Conservation (phyloP, 1,140 invertebrate species). For the Papilio polyxenes region DNA sequence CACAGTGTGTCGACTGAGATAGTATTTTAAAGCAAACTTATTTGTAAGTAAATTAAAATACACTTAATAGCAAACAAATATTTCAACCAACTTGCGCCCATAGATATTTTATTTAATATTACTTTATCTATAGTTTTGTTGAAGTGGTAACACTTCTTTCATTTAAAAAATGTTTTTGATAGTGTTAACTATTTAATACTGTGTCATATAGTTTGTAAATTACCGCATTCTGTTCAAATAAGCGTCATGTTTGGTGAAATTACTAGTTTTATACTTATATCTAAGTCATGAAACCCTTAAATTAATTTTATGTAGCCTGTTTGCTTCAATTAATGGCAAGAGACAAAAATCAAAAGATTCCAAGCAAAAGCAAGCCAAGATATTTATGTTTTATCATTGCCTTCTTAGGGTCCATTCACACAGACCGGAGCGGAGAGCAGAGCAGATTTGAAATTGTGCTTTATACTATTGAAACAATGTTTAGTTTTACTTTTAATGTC, state of each 20-base stretch:
- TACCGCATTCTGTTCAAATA: background rate
- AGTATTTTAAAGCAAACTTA: background rate
- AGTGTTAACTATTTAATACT: no score
- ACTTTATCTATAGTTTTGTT: no score
- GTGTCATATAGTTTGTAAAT: background rate
- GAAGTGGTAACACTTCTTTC: no score
- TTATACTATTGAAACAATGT: no score
- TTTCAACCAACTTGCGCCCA: background rate
- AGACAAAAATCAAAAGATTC: background rate
- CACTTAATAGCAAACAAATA: background rate
- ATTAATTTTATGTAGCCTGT: background rate
- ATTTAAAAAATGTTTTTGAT: no score
- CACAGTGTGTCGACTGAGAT: background rate
- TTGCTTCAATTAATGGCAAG: background rate
- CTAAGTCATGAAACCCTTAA: no score
- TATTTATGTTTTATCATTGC: background rate
- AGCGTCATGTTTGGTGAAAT: background rate
- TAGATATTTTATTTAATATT: no score
- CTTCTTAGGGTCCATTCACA: background rate
- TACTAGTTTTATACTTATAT: background rate
- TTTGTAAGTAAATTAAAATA: background rate
- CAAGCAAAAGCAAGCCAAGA: background rate
- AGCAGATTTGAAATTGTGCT: no score
- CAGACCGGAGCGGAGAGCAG: no score
- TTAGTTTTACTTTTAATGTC: no score